phyloP scores from a whole-genome alignment of 2,888 invertebrate genomes.

The Yponomeuta malinellus region DNA sequence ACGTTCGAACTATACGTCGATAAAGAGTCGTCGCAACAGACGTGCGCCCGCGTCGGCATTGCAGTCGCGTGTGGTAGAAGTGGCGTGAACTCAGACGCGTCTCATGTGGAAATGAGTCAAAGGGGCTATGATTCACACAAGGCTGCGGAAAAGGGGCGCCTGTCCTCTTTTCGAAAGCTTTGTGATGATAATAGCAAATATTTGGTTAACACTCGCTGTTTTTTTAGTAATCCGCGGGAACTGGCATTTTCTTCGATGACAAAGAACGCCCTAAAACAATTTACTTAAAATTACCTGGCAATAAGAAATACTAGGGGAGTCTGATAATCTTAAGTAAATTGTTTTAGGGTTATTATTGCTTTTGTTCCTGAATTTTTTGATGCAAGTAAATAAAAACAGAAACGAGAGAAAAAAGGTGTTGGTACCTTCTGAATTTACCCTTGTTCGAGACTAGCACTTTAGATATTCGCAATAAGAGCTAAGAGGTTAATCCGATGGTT shows the following conservation, averaged over 20 bases:
- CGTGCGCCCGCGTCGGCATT: conserved; percentile 36
- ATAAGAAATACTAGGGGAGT: too few species aligned
- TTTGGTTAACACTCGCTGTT: background rate
- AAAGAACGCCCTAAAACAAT: background rate
- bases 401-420: too few species aligned
- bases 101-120: conserved; percentile 9
- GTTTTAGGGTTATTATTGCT: too few species aligned
- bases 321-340: too few species aligned
- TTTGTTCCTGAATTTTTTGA: too few species aligned
- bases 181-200: background rate
- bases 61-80: conserved; percentile 37
- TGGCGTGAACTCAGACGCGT: background rate
- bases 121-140: conserved; percentile 9
- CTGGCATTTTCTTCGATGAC: background rate
- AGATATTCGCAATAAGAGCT: too few species aligned
- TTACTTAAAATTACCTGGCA: too few species aligned
- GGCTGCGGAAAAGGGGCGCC: conserved; percentile 6
- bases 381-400: too few species aligned
- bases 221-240: background rate
- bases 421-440: too few species aligned
- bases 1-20: background rate
- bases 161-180: background rate
- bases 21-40: conserved; percentile 20
- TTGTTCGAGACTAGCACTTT: too few species aligned
- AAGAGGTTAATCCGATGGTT: too few species aligned